Evolutionary conservation across 2,113 vertebrate genomes (phyloP).

Genomic region (Eulacestoma nigropectus): DNA sequence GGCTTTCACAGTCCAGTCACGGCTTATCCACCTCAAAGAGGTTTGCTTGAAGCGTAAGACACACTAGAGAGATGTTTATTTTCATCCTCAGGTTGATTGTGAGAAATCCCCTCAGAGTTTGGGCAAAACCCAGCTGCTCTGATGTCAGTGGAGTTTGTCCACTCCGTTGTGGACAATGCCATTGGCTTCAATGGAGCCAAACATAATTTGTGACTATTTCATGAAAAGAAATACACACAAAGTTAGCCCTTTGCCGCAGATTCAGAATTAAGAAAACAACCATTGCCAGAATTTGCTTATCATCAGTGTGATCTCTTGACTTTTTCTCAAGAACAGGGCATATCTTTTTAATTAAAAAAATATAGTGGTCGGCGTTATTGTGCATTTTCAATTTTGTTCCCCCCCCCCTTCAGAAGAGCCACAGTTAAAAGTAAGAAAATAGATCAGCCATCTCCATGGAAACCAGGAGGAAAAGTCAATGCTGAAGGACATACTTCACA

Average conservation of each 20-base stretch:
- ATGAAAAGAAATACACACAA: not conserved
- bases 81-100: not conserved
- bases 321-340: not conserved
- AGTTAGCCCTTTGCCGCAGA: not conserved
- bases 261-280: not conserved
- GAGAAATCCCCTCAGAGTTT: accelerated
- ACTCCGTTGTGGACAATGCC: not conserved
- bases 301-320: not conserved
- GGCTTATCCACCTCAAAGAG: not conserved
- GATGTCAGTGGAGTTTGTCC: not conserved
- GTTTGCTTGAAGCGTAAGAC: not conserved
- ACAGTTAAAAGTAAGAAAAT: not conserved
- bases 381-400: not conserved
- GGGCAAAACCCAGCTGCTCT: not conserved
- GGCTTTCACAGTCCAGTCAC: not conserved
- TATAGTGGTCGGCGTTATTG: not conserved
- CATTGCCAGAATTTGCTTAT: not conserved
- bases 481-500: not conserved
- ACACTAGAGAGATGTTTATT: not conserved
- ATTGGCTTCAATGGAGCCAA: not conserved
- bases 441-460: not conserved
- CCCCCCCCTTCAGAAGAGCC: not conserved
- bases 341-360: not conserved
- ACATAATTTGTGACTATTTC: not conserved
- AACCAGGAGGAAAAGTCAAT: not conserved